These are phyloP conservation scores for Drosophila acutilabella DNA, from an alignment of 2,888 invertebrate genomes.

Conservation along the genomic window DNA sequence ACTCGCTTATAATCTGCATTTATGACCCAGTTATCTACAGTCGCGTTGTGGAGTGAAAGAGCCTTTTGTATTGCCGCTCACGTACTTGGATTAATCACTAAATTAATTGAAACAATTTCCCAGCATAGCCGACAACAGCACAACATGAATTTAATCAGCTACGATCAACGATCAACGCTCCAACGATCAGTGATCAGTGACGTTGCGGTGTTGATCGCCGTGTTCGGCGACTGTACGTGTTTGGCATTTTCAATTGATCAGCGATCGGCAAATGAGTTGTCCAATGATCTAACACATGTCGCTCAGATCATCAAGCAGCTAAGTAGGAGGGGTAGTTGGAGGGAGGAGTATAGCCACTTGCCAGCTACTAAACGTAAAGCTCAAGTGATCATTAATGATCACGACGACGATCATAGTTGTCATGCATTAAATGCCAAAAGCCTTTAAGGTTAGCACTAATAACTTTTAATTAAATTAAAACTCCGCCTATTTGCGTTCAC, in stretches of 20 bases:
- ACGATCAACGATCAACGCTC: slow-evolving; percentile 33
- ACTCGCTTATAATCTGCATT: slow-evolving; percentile 57
- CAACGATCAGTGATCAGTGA: slow-evolving; percentile 18
- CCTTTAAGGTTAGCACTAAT: slow-evolving; percentile 62
- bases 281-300: slow-evolving; percentile 75
- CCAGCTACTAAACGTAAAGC: slow-evolving; percentile 58
- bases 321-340: slow-evolving; percentile 7
- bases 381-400: slow-evolving; percentile 49
- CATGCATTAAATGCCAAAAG: slow-evolving; percentile 51
- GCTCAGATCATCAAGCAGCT: slow-evolving; percentile 62
- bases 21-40: slow-evolving; percentile 69
- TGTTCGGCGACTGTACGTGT: slow-evolving; percentile 75
- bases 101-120: slow-evolving; percentile 80
- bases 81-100: slow-evolving; percentile 78
- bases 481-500: slow-evolving; percentile 76
- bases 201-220: slow-evolving; percentile 72
- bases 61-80: slow-evolving; percentile 54
- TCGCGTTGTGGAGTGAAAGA: not conserved
- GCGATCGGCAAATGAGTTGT: slow-evolving; percentile 74
- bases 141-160: slow-evolving; percentile 73
- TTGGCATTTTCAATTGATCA: slow-evolving; percentile 69
- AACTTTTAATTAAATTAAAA: slow-evolving; percentile 80
- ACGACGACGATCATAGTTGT: slow-evolving; percentile 22
- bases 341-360: slow-evolving; percentile 61
- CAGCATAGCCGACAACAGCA: slow-evolving; percentile 71